Percentiles rank a stretch among this genome's conserved stretches.
These are phyloP conservation scores for Propsilocerus akamusi DNA, from an alignment of 1,140 invertebrate genomes.

Conservation along the genomic window DNA sequence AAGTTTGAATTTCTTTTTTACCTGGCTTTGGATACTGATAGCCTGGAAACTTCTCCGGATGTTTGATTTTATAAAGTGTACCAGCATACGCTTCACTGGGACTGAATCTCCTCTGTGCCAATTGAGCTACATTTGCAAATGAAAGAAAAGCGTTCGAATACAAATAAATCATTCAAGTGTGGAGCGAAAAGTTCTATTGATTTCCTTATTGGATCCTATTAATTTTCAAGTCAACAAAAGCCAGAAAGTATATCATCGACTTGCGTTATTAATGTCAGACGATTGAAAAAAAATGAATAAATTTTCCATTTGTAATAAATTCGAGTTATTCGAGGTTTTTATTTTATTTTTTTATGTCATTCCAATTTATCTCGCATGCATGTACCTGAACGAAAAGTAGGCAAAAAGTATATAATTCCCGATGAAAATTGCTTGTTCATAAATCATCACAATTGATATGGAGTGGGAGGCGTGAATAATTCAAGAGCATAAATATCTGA, in stretches of 20 bases:
- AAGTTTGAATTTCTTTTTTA: not conserved
- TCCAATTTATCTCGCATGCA: not conserved
- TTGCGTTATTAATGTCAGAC: not conserved
- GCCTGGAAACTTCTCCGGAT: not conserved
- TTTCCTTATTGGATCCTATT: not conserved
- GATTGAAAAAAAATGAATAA: conserved; percentile 1
- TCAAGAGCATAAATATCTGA: not conserved
- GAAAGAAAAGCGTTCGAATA: not conserved
- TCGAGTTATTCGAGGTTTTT: not conserved
- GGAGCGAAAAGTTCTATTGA: not conserved
- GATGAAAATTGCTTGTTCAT: conserved; percentile 1
- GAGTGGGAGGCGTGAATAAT: not conserved
- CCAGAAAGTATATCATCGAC: not conserved
- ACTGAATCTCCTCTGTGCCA: not conserved
- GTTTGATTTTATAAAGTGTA: not conserved
- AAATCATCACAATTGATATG: not conserved
- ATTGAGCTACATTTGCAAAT: not conserved
- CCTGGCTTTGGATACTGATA: not conserved
- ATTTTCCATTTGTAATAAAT: conserved; percentile 2
- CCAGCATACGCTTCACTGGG: not conserved
- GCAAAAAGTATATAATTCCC: too few relatives aligned
- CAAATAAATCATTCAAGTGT: conserved; percentile 1
- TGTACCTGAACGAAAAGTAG: not conserved
- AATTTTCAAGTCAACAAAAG: not conserved
- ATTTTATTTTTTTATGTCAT: not conserved